These are phyloP conservation scores for Cheilosia impressa DNA, from an alignment of 2,888 invertebrate genomes.

Conservation along the genomic window DNA sequence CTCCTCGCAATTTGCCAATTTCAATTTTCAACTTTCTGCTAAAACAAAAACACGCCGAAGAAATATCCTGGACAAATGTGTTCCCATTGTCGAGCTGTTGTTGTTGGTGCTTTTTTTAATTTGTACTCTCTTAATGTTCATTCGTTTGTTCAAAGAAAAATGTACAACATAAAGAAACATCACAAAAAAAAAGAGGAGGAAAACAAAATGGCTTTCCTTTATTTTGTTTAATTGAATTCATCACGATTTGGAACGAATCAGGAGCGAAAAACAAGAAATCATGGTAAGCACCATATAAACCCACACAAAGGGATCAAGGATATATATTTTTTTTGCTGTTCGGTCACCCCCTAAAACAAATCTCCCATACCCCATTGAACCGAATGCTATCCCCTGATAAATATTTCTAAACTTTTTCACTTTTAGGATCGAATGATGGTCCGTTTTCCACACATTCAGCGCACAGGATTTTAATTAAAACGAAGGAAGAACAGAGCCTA, in stretches of 20 bases:
- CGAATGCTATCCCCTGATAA: slow-evolving; percentile 64
- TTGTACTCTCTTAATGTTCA: slow-evolving; percentile 38
- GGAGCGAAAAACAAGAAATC: slow-evolving; percentile 64
- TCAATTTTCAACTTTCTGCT: slow-evolving; percentile 13
- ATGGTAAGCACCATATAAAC: slow-evolving; percentile 50
- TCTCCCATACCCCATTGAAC: slow-evolving; percentile 47
- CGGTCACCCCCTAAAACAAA: slow-evolving; percentile 7
- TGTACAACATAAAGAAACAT: slow-evolving; percentile 29
- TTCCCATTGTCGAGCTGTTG: slow-evolving; percentile 48
- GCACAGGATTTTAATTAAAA: slow-evolving; percentile 69
- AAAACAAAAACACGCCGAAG: neutral
- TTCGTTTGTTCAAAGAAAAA: slow-evolving; percentile 64
- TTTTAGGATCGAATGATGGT: slow-evolving; percentile 45
- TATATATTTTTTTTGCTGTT: neutral
- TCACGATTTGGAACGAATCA: slow-evolving; percentile 67
- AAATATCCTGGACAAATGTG: slow-evolving; percentile 70
- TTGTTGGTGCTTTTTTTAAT: slow-evolving; percentile 11
- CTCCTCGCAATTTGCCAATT: slow-evolving; percentile 44
- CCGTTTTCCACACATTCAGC: slow-evolving; percentile 54
- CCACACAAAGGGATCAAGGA: slow-evolving; percentile 42
- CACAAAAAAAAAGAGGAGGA: neutral
- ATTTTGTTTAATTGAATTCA: slow-evolving; percentile 75
- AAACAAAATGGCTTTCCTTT: slow-evolving; percentile 61
- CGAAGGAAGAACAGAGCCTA: slow-evolving; percentile 37
- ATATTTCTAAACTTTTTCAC: slow-evolving; percentile 72